Base-by-base conservation (phyloP, 2,797 vertebrate species). In the Muscicapa comitata region DNA sequence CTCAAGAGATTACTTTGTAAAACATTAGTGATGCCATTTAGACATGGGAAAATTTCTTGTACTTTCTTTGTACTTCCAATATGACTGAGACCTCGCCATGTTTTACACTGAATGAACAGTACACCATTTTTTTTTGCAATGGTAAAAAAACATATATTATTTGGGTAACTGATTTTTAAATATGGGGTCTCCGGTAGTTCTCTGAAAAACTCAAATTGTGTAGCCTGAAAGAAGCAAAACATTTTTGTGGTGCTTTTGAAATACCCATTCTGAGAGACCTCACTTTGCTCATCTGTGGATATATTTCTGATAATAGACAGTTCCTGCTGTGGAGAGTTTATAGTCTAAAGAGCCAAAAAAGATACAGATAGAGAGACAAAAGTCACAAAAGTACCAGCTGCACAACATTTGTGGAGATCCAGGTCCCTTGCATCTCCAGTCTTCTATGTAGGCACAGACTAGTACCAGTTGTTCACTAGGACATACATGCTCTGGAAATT, bases 101-200 rank as follows among this genome's bases (percentile, higher is more conserved):
- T 61, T 84, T 48, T 38, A 47, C 19, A 16, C 31, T 35, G 59
- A 53, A 62, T 33, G 50, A 70, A 10, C 45, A 67, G 23, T 26
- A 17, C 0, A 0, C 23, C 2, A 0, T 17, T 47, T 37, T 11
- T n/a, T 48, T 75, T 71, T 47, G 15, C 29, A 45, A 13, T 35
- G 47, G 17, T 74, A 35, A 26, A 29, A 43, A 10, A 3, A 1
- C 13, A 3, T 45, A 7, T 37, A 51, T 17, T 8, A 4, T 6
- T 40, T 19, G 20, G 14, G 24, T 61, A 72, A n/a, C 21, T 35
- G n/a, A 18, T 91, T 50, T 61, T 84, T 87, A 58, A 76, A 43
- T 79, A 38, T 0, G 10, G 24, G 6, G 5, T 82, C 15, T 90
- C 18, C 0, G 0, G 21, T 54, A 76, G 75, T 76, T 38, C 53